A percentile compares a stretch with the other conserved stretches of the same genome.
phyloP scores from a whole-genome alignment of 2,888 invertebrate species.

The Candidula unifasciata region DNA sequence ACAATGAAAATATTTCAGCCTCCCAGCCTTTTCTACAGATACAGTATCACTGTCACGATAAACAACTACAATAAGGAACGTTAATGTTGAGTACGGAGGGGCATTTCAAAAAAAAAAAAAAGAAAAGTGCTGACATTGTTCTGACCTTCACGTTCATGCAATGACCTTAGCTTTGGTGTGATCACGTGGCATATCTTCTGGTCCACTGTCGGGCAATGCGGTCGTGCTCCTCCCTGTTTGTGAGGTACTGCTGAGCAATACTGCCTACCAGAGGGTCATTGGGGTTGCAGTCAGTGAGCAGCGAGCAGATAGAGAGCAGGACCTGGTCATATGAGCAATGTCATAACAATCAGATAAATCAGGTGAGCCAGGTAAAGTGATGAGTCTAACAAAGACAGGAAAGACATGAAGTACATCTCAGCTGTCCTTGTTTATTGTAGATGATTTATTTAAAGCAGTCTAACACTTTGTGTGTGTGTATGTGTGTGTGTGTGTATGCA shows the following conservation, averaged over 20 bases:
- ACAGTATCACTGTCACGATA: too few species aligned
- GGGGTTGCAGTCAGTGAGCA: constrained; percentile 99
- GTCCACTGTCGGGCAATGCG: constrained; percentile 99
- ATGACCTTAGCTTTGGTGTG: neutral
- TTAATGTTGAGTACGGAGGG: neutral
- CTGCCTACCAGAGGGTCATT: constrained; percentile 98
- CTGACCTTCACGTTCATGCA: constrained; percentile 28
- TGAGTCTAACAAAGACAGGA: too few species aligned
- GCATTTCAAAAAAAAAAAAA: neutral
- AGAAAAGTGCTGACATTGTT: constrained; percentile 20
- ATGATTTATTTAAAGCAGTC: too few species aligned
- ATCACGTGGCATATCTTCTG: constrained; percentile 91
- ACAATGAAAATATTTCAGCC: too few species aligned
- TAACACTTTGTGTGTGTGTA: too few species aligned
- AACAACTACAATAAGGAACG: too few species aligned
- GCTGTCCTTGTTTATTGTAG: too few species aligned
- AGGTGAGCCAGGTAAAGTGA: too few species aligned
- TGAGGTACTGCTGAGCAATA: constrained; percentile 98
- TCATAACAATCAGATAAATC: neutral
- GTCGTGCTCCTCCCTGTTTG: constrained; percentile 98
- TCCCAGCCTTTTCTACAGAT: too few species aligned
- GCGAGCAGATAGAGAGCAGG: constrained; percentile 96
- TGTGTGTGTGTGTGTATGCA: too few species aligned
- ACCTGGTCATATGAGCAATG: constrained; percentile 85
- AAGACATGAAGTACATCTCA: too few species aligned